phyloP scores from a whole-genome alignment of 2,797 vertebrate genomes.

The Oryzias sinensis region DNA sequence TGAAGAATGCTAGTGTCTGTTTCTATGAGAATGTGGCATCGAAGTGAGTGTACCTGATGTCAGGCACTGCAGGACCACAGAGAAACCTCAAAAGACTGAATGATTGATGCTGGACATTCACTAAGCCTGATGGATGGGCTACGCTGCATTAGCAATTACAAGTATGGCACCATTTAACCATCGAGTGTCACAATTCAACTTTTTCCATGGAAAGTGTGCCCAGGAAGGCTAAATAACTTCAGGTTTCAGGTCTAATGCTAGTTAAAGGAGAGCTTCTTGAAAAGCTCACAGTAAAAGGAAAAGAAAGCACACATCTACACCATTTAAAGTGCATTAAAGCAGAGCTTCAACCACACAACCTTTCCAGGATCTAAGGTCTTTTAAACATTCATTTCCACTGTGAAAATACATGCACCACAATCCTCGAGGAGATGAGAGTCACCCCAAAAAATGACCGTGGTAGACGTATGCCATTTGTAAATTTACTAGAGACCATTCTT shows the following conservation, averaged over 20 bases:
- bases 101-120: constrained; percentile 70
- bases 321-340: constrained; percentile 16
- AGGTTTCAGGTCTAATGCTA: constrained; percentile 13
- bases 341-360: constrained; percentile 70
- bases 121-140: constrained; percentile 65
- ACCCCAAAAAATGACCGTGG: no score
- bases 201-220: constrained; percentile 35
- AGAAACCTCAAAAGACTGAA: constrained; percentile 48
- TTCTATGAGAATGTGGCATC: constrained; percentile 10
- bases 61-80: constrained; percentile 33
- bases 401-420: no score
- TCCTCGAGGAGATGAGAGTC: no score
- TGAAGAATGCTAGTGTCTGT: constrained; percentile 28
- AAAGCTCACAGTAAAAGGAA: constrained; percentile 23
- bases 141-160: constrained; percentile 61
- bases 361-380: constrained; percentile 5
- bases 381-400: no score
- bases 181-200: constrained; percentile 41
- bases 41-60: constrained; percentile 36
- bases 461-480: no score
- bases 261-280: constrained; percentile 19
- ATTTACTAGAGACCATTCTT: no score
- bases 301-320: constrained; percentile 17
- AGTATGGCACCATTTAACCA: constrained; percentile 61
- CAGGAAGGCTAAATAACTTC: constrained; percentile 3